A percentile compares a stretch with the other conserved stretches of the same genome.
phyloP scores from a whole-genome alignment of 2,797 vertebrate species.

The Pseudochaenichthys georgianus region DNA sequence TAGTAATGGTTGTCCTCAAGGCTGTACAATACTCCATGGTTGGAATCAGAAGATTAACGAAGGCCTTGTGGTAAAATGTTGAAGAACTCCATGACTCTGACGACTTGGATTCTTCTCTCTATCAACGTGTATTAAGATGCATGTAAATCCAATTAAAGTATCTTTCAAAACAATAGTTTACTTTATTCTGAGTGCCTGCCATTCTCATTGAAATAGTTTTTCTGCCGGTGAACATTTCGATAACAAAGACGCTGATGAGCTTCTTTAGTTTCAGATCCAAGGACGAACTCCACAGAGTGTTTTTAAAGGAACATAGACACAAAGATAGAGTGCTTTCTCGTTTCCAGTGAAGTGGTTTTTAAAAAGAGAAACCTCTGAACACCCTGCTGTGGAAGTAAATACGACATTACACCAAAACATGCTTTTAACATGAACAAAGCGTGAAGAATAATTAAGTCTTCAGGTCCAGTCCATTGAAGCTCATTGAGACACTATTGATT shows the following conservation, averaged over 20 bases:
- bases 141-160: too few relatives aligned
- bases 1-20: too few relatives aligned
- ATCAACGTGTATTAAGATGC: too few relatives aligned
- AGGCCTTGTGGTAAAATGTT: too few relatives aligned
- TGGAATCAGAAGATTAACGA: too few relatives aligned
- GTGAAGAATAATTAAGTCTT: not conserved
- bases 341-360: not conserved
- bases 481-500: not conserved
- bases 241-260: not conserved
- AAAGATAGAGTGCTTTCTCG: not conserved
- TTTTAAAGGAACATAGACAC: not conserved
- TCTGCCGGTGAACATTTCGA: not conserved
- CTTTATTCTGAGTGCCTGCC: too few relatives aligned
- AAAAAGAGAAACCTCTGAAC: not conserved
- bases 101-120: too few relatives aligned
- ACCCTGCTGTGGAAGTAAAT: not conserved
- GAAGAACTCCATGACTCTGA: too few relatives aligned
- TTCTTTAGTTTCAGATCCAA: not conserved
- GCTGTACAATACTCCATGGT: too few relatives aligned
- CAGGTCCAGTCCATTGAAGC: not conserved
- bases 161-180: too few relatives aligned
- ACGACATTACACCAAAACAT: not conserved
- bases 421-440: not conserved
- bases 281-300: not conserved
- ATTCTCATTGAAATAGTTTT: too few relatives aligned